Evolutionary conservation across 1,140 invertebrate genomes (phyloP), one percentile per base, ranked within the genome.

Genomic region (Pachyrhynchus sulphureomaculatus): DNA sequence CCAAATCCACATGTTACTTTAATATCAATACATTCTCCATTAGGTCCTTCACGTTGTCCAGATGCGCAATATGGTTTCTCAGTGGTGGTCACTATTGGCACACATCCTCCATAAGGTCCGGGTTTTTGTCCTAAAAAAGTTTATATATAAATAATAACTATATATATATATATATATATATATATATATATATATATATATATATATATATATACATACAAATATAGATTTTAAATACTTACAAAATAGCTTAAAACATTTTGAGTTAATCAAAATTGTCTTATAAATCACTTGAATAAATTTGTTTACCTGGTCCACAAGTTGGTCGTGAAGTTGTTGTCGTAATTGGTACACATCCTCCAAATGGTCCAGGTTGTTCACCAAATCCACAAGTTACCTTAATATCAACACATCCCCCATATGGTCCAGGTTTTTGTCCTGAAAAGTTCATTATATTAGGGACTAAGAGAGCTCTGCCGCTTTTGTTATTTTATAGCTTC

Each of bases 331-430:
- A 2, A 6, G 51, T 33, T 36, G 47, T 10, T 5, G 33, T 12
- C 4, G 51, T 13, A 0, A 13, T 15, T 29, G 20, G 54, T 17
- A 59, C 32, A 36, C 67, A 68, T 3, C 55, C 41, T 9, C 67
- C 67, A 42, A 61, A 54, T 39, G 20, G 51, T 12, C 47, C 29
- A 4, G 45, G 51, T n/a, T 33, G 51, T 24, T 64, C 51, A 5
- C 45, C 49, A 24, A 48, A 26, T 44, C 41, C 41, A 21, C 41
- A 44, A 21, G 26, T 9, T 18, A 17, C 20, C 17, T 6, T 32
- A 17, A 41, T 24, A 2, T 8, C 1, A 15, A 41, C 33, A 17
- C 36, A 37, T 32, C 13, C 20, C 8, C 51, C 51, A 17, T 37
- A 29, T 23, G 51, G 33, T 44, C 10, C 23, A 8, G 12, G 18